A percentile compares a stretch with the other conserved stretches of the same genome.
Evolutionary conservation across 2,797 vertebrate species (phyloP).

Genomic region (Vultur gryphus): DNA sequence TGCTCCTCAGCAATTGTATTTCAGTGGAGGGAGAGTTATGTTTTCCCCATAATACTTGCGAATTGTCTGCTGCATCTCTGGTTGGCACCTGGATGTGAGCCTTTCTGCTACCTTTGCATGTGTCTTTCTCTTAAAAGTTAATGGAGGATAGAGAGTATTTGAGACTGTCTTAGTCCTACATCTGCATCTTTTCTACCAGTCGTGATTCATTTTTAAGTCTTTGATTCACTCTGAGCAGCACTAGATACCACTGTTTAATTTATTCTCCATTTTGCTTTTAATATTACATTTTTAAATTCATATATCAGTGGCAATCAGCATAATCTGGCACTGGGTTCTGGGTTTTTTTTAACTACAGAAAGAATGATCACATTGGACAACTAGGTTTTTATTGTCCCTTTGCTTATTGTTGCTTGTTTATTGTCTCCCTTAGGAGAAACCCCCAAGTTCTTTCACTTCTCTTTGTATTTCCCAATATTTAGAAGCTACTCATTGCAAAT

Average conservation of each 20-base stretch:
- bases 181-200: background rate
- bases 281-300: background rate
- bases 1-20: background rate
- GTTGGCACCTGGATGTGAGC: background rate
- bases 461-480: background rate
- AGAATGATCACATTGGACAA: background rate
- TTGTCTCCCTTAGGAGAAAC: background rate
- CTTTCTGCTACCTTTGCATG: background rate
- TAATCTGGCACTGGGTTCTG: background rate
- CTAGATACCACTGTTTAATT: background rate
- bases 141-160: background rate
- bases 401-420: background rate
- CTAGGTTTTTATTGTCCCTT: background rate
- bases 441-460: background rate
- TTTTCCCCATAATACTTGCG: background rate
- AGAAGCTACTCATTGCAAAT: background rate
- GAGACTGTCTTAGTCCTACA: background rate
- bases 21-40: background rate
- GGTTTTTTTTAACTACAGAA: background rate
- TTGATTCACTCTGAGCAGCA: background rate
- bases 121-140: background rate
- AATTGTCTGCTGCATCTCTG: background rate
- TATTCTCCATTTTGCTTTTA: background rate
- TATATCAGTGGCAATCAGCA: background rate
- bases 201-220: background rate